A percentile compares a stretch with the other conserved stretches of the same genome.
Conservation (phyloP, 1,140 invertebrate genomes). For the Drosophila nebulosa region DNA sequence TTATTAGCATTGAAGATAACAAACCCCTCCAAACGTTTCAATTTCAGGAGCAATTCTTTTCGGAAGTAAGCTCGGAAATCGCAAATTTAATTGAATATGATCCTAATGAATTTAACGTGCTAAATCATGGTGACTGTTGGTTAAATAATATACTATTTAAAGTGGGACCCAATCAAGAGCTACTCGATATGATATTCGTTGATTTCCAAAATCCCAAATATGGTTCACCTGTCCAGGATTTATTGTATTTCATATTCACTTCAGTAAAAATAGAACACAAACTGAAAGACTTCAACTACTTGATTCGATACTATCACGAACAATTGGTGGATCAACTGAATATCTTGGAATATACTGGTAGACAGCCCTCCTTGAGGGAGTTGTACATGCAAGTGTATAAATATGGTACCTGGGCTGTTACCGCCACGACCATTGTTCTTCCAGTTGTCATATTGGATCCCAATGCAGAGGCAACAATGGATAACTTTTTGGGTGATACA, state of each 20-base stretch:
- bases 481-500: slow-evolving; percentile 49
- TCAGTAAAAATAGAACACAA: slow-evolving; percentile 63
- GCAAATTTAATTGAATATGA: slow-evolving; percentile 30
- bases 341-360: slow-evolving; percentile 47
- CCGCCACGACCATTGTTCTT: slow-evolving; percentile 38
- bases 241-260: slow-evolving; percentile 61
- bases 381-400: slow-evolving; percentile 58
- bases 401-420: slow-evolving; percentile 38
- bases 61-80: slow-evolving; percentile 13
- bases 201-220: slow-evolving; percentile 67
- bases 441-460: slow-evolving; percentile 64
- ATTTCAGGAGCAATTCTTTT: slow-evolving; percentile 22
- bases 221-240: slow-evolving; percentile 48
- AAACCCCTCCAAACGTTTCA: background rate
- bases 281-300: slow-evolving; percentile 60
- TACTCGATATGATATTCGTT: slow-evolving; percentile 60
- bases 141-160: slow-evolving; percentile 85
- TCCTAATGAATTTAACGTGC: slow-evolving; percentile 82
- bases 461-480: slow-evolving; percentile 45
- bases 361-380: slow-evolving; percentile 41
- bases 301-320: slow-evolving; percentile 64
- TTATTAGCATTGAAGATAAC: no score
- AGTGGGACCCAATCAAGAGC: slow-evolving; percentile 65
- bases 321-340: slow-evolving; percentile 53
- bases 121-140: slow-evolving; percentile 87